phyloP scores from a whole-genome alignment of 2,113 vertebrate species.

The Tinamus guttatus region DNA sequence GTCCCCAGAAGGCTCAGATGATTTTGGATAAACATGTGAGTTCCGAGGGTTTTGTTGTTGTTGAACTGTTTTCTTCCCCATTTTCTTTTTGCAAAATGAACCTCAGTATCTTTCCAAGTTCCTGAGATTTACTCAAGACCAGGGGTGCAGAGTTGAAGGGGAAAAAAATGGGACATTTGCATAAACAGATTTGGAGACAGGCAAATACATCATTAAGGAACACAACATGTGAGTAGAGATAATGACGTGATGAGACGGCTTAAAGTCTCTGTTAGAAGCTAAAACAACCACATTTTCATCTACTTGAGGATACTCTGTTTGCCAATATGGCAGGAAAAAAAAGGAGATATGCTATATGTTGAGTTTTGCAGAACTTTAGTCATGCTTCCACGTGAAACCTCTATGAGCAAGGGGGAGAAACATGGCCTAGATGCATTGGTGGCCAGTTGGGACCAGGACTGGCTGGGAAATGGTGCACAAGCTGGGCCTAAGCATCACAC shows the following conservation, averaged over 20 bases:
- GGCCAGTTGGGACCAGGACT: neutral
- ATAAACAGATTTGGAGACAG: constrained; percentile 36
- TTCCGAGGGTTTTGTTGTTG: constrained; percentile 56
- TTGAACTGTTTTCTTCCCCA: neutral
- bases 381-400: neutral
- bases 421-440: neutral
- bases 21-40: constrained; percentile 66
- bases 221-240: neutral
- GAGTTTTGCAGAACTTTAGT: neutral
- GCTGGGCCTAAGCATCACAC: neutral
- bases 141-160: constrained; percentile 11
- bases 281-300: neutral
- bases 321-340: neutral
- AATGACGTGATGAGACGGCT: neutral
- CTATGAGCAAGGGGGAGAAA: neutral
- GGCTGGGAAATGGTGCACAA: neutral
- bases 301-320: neutral
- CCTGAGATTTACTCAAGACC: constrained; percentile 40
- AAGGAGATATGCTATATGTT: neutral
- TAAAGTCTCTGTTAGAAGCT: neutral
- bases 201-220: constrained; percentile 20
- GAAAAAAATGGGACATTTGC: neutral
- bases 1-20: constrained; percentile 64
- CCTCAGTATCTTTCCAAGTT: constrained; percentile 42
- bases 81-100: neutral